phyloP scores from a whole-genome alignment of 2,113 vertebrate species.

The Saccopteryx leptura region DNA sequence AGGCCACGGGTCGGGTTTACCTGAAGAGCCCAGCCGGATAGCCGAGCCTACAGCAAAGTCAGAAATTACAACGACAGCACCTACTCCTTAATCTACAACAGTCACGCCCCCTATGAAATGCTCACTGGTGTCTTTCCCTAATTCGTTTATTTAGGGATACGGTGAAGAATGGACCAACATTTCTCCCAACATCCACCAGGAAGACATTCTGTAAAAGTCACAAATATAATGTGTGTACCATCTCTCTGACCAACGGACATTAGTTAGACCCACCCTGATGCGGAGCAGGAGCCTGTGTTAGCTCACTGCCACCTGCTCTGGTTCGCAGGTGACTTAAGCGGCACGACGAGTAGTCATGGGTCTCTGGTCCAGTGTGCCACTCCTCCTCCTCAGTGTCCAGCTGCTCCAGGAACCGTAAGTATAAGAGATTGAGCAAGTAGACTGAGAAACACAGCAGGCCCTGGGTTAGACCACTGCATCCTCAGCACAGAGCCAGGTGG shows the following conservation, averaged over 20 bases:
- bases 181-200: background rate
- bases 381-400: background rate
- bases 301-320: rapidly evolving
- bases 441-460: background rate
- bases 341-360: rapidly evolving
- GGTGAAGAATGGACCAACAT: rapidly evolving
- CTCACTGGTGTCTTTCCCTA: rapidly evolving
- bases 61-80: background rate
- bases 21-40: rapidly evolving
- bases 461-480: rapidly evolving
- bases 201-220: background rate
- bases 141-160: background rate
- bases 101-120: too few species aligned
- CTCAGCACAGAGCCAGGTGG: rapidly evolving
- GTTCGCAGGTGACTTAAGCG: too few species aligned
- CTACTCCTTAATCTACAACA: background rate
- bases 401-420: background rate
- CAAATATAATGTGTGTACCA: rapidly evolving
- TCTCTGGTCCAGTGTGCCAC: rapidly evolving
- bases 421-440: background rate
- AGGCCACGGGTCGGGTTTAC: background rate
- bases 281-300: rapidly evolving
- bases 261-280: rapidly evolving
- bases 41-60: rapidly evolving
- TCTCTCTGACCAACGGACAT: background rate